Evolutionary conservation across 1,140 invertebrate genomes (phyloP).

Genomic region (Zaprionus kolodkinae): DNA sequence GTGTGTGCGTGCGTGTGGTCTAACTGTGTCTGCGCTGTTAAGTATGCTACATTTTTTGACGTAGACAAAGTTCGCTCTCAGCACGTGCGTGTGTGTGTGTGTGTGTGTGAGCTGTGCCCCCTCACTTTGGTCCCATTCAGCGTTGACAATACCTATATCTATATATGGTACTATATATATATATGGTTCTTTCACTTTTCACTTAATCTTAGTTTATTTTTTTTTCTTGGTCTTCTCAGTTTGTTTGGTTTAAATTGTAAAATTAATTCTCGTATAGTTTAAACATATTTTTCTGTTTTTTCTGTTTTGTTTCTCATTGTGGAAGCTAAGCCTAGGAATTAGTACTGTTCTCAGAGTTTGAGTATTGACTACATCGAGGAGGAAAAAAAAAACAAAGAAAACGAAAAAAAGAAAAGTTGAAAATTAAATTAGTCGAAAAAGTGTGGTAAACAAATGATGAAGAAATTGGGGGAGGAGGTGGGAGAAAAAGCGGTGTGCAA

Average conservation of each 20-base stretch:
- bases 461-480: neutral
- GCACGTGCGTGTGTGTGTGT: neutral
- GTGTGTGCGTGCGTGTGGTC: conserved; percentile 2
- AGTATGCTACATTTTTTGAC: conserved; percentile 2
- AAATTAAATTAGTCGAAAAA: conserved; percentile 70
- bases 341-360: conserved; percentile 79
- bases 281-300: conserved; percentile 15
- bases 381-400: conserved; percentile 48
- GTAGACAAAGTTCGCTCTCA: neutral
- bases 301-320: conserved; percentile 18
- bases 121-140: neutral
- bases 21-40: neutral
- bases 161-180: neutral
- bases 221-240: conserved; percentile 1
- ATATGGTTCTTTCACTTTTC: conserved; percentile 2
- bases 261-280: conserved; percentile 26
- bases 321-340: conserved; percentile 68
- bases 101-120: neutral
- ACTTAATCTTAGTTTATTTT: conserved; percentile 14
- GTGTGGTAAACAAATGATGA: conserved; percentile 45
- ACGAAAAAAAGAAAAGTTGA: conserved; percentile 67
- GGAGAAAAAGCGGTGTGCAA: conserved; percentile 20
- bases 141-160: too few species aligned
- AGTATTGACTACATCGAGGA: conserved; percentile 71
- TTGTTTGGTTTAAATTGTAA: conserved; percentile 26